A percentile compares a stretch with the other conserved stretches of the same genome.
phyloP scores from a whole-genome alignment of 2,797 vertebrate species.

The Loriculus beryllinus region DNA sequence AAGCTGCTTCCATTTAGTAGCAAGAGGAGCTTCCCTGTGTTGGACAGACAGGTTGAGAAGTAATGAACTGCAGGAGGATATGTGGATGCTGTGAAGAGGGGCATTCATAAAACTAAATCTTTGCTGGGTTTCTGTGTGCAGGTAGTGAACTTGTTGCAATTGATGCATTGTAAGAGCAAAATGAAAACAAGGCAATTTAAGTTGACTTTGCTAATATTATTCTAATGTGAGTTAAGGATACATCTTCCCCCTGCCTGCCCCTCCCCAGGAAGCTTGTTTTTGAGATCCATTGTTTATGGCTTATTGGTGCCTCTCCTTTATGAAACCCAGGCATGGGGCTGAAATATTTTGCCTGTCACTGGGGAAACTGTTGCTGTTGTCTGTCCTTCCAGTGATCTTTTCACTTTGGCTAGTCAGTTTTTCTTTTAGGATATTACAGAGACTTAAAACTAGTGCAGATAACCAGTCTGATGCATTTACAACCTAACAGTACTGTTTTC shows the following conservation, averaged over 20 bases:
- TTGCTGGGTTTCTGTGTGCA: background rate
- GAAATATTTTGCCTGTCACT: background rate
- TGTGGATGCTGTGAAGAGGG: background rate
- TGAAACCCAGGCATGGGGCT: background rate
- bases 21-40: background rate
- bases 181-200: background rate
- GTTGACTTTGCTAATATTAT: background rate
- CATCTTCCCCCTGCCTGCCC: background rate
- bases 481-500: slow-evolving; percentile 4
- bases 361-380: background rate
- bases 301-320: background rate
- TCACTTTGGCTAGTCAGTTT: background rate
- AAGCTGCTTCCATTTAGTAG: background rate
- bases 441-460: background rate
- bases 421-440: background rate
- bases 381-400: background rate
- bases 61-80: background rate
- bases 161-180: background rate
- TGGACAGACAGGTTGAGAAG: background rate
- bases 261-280: background rate
- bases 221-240: background rate
- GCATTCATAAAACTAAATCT: background rate
- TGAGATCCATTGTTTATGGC: background rate
- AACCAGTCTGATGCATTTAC: background rate
- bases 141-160: background rate